Evolutionary conservation across 2,113 vertebrate genomes (phyloP).

Genomic region (Carollia perspicillata): DNA sequence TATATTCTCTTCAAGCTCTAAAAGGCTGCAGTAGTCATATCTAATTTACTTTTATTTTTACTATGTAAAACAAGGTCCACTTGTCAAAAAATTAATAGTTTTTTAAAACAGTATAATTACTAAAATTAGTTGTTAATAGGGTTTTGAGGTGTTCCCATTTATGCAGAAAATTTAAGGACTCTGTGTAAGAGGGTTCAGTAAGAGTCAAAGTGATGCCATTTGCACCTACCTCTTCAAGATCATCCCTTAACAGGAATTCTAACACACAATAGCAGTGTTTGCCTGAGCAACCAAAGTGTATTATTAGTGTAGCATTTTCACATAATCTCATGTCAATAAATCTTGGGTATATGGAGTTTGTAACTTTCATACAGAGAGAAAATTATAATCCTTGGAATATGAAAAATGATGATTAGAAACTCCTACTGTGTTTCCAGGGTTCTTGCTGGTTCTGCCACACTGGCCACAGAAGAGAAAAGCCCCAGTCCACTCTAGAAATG

Average conservation of each 20-base stretch:
- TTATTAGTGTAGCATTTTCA: not conserved
- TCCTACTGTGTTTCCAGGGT: not conserved
- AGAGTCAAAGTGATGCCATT: slow-evolving; percentile 13
- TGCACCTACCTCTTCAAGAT: not conserved
- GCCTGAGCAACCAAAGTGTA: not conserved
- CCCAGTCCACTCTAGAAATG: not conserved
- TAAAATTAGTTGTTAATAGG: slow-evolving; percentile 2
- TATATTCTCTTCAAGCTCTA: not conserved
- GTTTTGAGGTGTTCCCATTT: not conserved
- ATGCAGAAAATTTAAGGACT: not conserved
- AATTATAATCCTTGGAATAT: not conserved
- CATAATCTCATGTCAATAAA: not conserved
- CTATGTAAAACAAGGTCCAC: not conserved
- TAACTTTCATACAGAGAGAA: not conserved
- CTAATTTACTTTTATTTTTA: not conserved
- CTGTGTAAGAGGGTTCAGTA: not conserved
- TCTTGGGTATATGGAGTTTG: not conserved
- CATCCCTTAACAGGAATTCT: not conserved
- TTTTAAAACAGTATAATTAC: not conserved
- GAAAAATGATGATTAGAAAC: slow-evolving; percentile 22
- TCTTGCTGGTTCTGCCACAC: not conserved
- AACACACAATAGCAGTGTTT: not conserved
- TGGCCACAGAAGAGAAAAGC: not conserved
- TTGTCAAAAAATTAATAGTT: not conserved
- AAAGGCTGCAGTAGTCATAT: not conserved